Evolutionary conservation across 2,888 invertebrate species (phyloP), one percentile per base, ranked within the genome.

Genomic region (Gandaritis pyraliata): DNA sequence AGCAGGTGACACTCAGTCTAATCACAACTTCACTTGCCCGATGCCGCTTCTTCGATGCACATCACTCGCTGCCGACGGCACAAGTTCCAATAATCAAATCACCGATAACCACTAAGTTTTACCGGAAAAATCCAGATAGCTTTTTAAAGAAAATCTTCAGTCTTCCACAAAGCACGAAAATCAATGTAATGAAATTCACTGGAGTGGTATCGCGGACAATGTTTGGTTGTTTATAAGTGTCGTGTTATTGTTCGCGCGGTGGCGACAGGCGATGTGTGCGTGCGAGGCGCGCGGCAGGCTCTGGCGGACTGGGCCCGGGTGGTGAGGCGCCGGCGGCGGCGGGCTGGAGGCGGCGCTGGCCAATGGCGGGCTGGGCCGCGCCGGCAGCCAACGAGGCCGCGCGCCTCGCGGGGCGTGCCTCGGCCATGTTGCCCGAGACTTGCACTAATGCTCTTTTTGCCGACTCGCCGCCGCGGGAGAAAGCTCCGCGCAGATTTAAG

Each of bases 401-500:
- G 71, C 67, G 68, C 69, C 67, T 72, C 75, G 76, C 75, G 82
- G 85, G 88, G 87, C 88, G 88, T 84, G 88, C 82, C 88, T 85
- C 85, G 81, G 86, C 88, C 88, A 87, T 87, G 86, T 85, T 88
- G 84, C 84, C 59, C 60, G 70, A 78, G 76, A 72, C 75, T 80
- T 81, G 81, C 81, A 75, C 83, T 90, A 88, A 88, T 90, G 88
- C 86, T 90, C 89, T 90, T 91, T 91, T 91, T 89, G 86, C 88
- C 85, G 79, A 82, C 80, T 81, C 81, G 85, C 84, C 85, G 83
- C 85, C 83, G 68, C 61, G 83, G 83, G 90, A 88, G 90, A 91
- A 90, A 91, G 91, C 90, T 90, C 88, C 81, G 84, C 86, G 86
- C 87, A 89, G 91, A 91, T 91, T 90, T 90, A 88, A 91, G 91